phyloP scores from a whole-genome alignment of 2,797 vertebrate genomes.

The Siniperca undulata region DNA sequence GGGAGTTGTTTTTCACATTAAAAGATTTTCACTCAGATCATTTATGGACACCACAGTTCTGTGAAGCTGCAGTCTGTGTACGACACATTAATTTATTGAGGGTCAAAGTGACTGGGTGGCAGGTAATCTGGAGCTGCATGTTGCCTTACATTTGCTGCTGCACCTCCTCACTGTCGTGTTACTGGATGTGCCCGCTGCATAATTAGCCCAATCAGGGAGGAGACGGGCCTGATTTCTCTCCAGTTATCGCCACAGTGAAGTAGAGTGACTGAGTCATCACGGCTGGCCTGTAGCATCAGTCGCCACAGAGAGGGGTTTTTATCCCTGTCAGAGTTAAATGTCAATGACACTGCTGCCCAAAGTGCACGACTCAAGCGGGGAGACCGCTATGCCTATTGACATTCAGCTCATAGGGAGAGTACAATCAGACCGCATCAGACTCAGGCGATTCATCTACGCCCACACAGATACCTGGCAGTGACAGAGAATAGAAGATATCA shows the following conservation, averaged over 20 bases:
- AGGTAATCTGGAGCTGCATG: conserved; percentile 23
- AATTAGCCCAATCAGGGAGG: conserved; percentile 47
- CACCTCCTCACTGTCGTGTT: conserved; percentile 11
- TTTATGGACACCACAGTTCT: conserved; percentile 11
- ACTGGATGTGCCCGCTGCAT: conserved; percentile 31
- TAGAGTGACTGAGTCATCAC: conserved; percentile 50
- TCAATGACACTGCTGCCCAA: conserved; percentile 59
- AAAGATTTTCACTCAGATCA: conserved; percentile 23
- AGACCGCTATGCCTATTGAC: conserved; percentile 60
- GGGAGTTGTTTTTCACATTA: conserved; percentile 31
- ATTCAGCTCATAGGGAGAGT: conserved; percentile 59
- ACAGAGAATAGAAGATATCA: conserved; percentile 20
- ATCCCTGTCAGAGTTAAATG: conserved; percentile 69
- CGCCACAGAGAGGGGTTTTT: conserved; percentile 25
- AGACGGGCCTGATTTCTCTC: conserved; percentile 33
- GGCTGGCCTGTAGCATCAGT: conserved; percentile 43
- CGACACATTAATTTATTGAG: conserved; percentile 26
- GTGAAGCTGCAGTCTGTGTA: conserved; percentile 13
- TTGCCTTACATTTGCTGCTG: conserved; percentile 24
- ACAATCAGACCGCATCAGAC: conserved; percentile 56
- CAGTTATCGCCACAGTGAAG: conserved; percentile 12
- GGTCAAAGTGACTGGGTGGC: neutral
- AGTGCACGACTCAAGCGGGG: conserved; percentile 50
- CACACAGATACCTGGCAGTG: conserved; percentile 35
- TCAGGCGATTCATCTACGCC: conserved; percentile 47